These are phyloP conservation scores for Galbula dea DNA, from an alignment of 2,113 vertebrate genomes.

Conservation along the genomic window DNA sequence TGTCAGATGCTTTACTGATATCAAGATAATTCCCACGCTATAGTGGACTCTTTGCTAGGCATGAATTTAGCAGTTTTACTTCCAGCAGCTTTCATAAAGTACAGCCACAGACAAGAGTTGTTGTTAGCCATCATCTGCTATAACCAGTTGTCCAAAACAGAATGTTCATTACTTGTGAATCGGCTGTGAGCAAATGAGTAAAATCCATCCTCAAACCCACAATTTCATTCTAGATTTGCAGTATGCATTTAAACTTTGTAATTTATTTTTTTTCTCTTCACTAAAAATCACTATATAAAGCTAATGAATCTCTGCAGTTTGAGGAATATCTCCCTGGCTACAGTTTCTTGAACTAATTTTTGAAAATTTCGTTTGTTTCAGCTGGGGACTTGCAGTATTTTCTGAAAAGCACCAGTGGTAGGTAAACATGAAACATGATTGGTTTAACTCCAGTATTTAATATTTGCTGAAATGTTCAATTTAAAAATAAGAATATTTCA, in stretches of 20 bases:
- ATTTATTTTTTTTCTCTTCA: neutral
- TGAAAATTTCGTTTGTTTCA: conserved; percentile 54
- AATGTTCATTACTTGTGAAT: neutral
- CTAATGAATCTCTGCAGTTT: neutral
- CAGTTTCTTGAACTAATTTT: conserved; percentile 1
- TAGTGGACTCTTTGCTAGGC: neutral
- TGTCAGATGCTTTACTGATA: no score
- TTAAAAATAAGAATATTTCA: neutral
- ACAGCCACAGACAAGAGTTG: neutral
- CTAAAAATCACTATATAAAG: neutral
- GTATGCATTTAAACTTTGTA: neutral
- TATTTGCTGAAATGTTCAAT: neutral
- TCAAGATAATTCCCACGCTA: no score
- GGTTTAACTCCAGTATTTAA: neutral
- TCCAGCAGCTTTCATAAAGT: neutral
- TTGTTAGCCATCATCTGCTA: neutral
- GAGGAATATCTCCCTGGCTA: neutral
- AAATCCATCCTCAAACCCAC: neutral
- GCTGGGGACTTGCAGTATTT: conserved; percentile 90
- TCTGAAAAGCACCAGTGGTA: conserved; percentile 95
- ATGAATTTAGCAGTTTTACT: neutral
- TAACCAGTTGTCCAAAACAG: neutral
- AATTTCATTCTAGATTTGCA: neutral
- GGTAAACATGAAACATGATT: conserved; percentile 44
- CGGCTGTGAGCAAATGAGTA: neutral